Evolutionary conservation across 2,113 vertebrate species (phyloP).

Genomic region (Hydropotes inermis): DNA sequence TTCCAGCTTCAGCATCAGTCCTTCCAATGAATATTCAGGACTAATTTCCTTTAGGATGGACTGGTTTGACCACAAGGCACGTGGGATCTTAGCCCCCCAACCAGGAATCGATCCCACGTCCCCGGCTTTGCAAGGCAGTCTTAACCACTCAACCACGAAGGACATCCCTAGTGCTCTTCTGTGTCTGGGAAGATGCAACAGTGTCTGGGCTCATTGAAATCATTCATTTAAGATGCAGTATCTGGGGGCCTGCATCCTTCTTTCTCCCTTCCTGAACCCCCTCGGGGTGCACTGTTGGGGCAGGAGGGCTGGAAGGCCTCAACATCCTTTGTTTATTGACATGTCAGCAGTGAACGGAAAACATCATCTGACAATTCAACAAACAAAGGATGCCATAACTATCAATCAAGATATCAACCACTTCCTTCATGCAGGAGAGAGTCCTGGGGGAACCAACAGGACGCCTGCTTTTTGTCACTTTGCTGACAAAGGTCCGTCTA

Average conservation of each 20-base stretch:
- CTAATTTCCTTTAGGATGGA: background rate
- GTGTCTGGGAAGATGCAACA: background rate
- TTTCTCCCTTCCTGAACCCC: background rate
- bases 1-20: background rate
- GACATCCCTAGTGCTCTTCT: background rate
- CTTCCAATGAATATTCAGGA: background rate
- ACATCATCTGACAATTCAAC: background rate
- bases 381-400: background rate
- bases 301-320: background rate
- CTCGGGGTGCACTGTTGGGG: background rate
- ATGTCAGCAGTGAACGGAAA: background rate
- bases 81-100: background rate
- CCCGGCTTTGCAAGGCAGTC: background rate
- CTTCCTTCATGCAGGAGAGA: background rate
- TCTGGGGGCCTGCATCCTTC: fast-evolving
- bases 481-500: background rate
- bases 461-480: background rate
- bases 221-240: fast-evolving
- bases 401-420: background rate
- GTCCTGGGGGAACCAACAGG: background rate
- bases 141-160: background rate
- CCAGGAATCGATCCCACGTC: background rate
- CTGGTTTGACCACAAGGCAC: background rate
- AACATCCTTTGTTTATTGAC: background rate
- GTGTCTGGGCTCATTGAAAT: background rate